Percentiles rank a stretch among this genome's conserved stretches.
phyloP scores from a whole-genome alignment of 1,140 invertebrate species.

The Caenorhabditis briggsae region DNA sequence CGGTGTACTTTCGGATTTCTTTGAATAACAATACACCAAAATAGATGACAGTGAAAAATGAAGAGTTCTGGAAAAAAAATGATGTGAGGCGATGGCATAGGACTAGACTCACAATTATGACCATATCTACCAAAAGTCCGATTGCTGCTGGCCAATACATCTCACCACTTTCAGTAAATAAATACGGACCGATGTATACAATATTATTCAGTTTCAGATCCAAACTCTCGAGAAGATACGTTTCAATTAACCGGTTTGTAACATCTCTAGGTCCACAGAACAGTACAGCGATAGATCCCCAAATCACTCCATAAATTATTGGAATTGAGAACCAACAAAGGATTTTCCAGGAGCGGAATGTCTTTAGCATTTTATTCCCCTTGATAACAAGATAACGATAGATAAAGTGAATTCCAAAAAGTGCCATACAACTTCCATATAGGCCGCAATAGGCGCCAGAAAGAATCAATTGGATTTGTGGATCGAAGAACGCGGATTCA shows the following conservation, averaged over 20 bases:
- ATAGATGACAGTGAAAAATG: neutral
- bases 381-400: neutral
- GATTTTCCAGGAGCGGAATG: neutral
- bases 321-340: neutral
- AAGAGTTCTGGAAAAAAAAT: constrained; percentile 1
- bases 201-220: neutral
- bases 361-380: neutral
- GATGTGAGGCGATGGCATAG: neutral
- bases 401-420: constrained; percentile 8
- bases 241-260: neutral
- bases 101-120: neutral
- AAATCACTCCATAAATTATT: neutral
- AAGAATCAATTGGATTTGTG: neutral
- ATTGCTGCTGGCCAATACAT: constrained; percentile 2
- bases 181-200: neutral
- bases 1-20: neutral
- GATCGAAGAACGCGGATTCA: neutral
- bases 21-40: neutral
- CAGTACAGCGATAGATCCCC: neutral
- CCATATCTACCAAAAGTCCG: neutral
- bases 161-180: neutral
- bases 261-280: constrained; percentile 5
- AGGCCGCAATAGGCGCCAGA: neutral
- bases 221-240: neutral
- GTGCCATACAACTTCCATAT: neutral